A percentile compares a stretch with the other conserved stretches of the same genome.
Conservation (phyloP, 2,888 invertebrate species). For the Ischnus inquisitorius region DNA sequence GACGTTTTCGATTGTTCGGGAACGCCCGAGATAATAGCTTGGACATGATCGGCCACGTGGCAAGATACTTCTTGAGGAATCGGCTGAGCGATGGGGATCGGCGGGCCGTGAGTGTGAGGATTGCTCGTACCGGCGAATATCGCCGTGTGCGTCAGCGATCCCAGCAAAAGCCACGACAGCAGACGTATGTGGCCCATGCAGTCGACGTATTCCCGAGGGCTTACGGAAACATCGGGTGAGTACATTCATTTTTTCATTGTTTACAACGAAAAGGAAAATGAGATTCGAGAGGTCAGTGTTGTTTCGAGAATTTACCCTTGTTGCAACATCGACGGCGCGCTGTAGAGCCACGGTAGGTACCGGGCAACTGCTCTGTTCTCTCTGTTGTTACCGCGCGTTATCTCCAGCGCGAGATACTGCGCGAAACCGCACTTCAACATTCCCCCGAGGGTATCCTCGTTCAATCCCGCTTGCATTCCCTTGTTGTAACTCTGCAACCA, state of each 20-base stretch:
- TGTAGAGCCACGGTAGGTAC: slow-evolving; percentile 96
- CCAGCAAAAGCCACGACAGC: slow-evolving; percentile 97
- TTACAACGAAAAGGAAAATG: neutral
- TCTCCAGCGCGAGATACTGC: slow-evolving; percentile 96
- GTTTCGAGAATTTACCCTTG: slow-evolving; percentile 89
- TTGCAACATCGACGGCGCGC: slow-evolving; percentile 92
- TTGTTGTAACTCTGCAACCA: slow-evolving; percentile 89
- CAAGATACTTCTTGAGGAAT: slow-evolving; percentile 98
- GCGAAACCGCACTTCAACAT: slow-evolving; percentile 98
- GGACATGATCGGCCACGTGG: slow-evolving; percentile 98
- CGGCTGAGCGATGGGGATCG: slow-evolving; percentile 90
- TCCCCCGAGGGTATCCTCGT: slow-evolving; percentile 98
- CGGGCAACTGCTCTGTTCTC: slow-evolving; percentile 93
- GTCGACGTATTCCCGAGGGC: slow-evolving; percentile 97
- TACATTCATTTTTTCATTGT: slow-evolving; percentile 13
- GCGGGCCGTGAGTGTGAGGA: slow-evolving; percentile 79
- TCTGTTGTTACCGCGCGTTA: slow-evolving; percentile 94
- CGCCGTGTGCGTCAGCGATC: slow-evolving; percentile 96
- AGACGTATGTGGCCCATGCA: slow-evolving; percentile 97
- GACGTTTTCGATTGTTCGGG: slow-evolving; percentile 97
- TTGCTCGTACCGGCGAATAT: slow-evolving; percentile 86
- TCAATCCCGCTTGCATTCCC: slow-evolving; percentile 91
- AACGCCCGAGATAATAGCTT: slow-evolving; percentile 98
- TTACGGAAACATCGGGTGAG: slow-evolving; percentile 79
- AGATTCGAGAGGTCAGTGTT: neutral